Conservation (phyloP, 2,797 vertebrate genomes). For the Diplodus sargus region DNA sequence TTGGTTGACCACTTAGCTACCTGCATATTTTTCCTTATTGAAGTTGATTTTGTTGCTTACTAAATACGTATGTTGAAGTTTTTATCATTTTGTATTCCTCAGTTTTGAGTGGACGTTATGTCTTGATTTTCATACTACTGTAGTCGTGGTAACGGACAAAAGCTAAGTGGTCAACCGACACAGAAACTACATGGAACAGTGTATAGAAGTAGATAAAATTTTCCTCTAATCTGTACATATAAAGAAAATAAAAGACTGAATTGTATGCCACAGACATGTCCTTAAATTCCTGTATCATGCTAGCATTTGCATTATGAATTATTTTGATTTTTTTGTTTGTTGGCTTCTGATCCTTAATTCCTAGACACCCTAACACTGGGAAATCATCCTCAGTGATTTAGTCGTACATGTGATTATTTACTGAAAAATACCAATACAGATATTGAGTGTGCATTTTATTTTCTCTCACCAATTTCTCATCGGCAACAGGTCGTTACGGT, state of each 20-base stretch:
- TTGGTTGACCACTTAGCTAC: constrained; percentile 86
- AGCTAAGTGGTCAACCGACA: constrained; percentile 86
- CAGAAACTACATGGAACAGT: constrained; percentile 85
- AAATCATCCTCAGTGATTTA: constrained; percentile 59
- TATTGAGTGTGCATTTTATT: constrained; percentile 49
- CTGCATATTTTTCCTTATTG: constrained; percentile 72
- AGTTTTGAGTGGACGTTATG: constrained; percentile 71
- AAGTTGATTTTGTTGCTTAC: constrained; percentile 74
- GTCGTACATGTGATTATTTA: constrained; percentile 74
- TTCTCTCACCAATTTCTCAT: constrained; percentile 45
- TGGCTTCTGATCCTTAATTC: constrained; percentile 61
- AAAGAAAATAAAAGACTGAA: constrained; percentile 88
- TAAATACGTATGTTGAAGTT: constrained; percentile 74
- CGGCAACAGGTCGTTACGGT: constrained; percentile 29
- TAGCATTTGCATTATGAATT: constrained; percentile 75
- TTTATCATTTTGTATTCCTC: constrained; percentile 72
- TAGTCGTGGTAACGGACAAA: constrained; percentile 78
- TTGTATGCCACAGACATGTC: constrained; percentile 80
- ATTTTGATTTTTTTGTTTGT: constrained; percentile 58
- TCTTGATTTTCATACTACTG: constrained; percentile 80
- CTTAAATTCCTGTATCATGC: constrained; percentile 78
- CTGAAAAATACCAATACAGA: constrained; percentile 50
- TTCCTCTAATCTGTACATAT: constrained; percentile 93
- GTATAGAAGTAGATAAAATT: constrained; percentile 88
- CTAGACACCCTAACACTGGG: constrained; percentile 63